These are phyloP conservation scores for Nanorana parkeri DNA, from an alignment of 2,113 vertebrate genomes.

Conservation along the genomic window DNA sequence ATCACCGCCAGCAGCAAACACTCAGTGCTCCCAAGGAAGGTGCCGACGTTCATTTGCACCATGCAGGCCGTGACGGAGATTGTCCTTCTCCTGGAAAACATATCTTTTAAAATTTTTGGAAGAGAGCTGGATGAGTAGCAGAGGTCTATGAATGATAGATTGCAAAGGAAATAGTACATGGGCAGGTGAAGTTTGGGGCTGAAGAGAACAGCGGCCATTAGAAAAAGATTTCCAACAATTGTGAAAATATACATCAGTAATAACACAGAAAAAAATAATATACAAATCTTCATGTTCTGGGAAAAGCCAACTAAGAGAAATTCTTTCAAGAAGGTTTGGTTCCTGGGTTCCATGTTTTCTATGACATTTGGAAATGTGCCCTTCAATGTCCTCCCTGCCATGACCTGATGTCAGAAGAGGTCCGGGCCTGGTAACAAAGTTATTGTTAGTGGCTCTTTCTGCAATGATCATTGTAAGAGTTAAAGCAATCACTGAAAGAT, in stretches of 20 bases:
- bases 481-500: too few relatives aligned
- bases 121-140: not conserved
- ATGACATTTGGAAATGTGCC: too few relatives aligned
- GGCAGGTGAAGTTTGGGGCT: not conserved
- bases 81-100: not conserved
- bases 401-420: too few relatives aligned
- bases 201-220: not conserved
- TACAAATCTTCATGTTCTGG: not conserved
- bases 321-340: not conserved
- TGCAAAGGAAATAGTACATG: not conserved
- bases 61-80: not conserved
- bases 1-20: not conserved
- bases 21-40: not conserved
- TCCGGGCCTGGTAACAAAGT: too few relatives aligned
- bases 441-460: too few relatives aligned
- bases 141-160: not conserved
- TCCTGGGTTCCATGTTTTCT: not conserved
- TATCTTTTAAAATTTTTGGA: not conserved
- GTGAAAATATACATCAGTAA: not conserved
- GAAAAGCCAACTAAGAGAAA: not conserved
- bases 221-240: not conserved
- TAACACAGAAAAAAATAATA: not conserved
- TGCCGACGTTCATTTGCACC: not conserved
- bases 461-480: too few relatives aligned
- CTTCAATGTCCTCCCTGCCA: too few relatives aligned